Evolutionary conservation across 2,888 invertebrate species (phyloP).

Genomic region (Drosophila putrida): DNA sequence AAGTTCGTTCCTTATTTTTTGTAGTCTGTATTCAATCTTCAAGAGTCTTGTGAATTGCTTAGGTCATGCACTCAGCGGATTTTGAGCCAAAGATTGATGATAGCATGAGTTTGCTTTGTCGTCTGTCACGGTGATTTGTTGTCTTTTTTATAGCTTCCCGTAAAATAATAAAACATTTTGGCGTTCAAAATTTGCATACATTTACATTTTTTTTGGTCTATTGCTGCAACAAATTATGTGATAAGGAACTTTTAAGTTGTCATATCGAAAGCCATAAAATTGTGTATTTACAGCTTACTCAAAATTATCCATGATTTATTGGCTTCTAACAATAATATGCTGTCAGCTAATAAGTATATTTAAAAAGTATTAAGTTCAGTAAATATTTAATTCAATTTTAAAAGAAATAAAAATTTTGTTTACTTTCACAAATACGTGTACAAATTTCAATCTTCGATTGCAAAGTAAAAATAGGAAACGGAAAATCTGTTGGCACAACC

Average conservation of each 20-base stretch:
- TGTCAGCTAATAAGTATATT: neutral
- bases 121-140: slow-evolving; percentile 20
- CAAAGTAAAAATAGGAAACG: slow-evolving; percentile 6
- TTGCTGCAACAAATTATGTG: slow-evolving; percentile 28
- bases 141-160: slow-evolving; percentile 28
- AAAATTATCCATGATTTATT: neutral
- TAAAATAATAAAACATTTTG: slow-evolving; percentile 28
- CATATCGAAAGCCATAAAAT: slow-evolving; percentile 1
- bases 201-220: slow-evolving; percentile 26
- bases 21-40: slow-evolving; percentile 8
- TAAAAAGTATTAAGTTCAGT: neutral
- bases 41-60: slow-evolving; percentile 16
- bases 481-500: slow-evolving; percentile 25
- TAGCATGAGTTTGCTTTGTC: neutral
- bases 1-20: neutral
- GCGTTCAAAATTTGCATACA: slow-evolving; percentile 25
- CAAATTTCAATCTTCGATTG: slow-evolving; percentile 12
- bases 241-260: slow-evolving; percentile 19
- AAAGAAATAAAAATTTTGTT: neutral
- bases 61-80: slow-evolving; percentile 21
- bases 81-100: slow-evolving; percentile 30
- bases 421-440: slow-evolving; percentile 7
- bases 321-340: neutral
- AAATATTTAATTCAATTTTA: neutral
- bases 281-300: neutral